Base-by-base conservation (phyloP, 2,888 invertebrate species). In the Micoletzkya japonica region DNA sequence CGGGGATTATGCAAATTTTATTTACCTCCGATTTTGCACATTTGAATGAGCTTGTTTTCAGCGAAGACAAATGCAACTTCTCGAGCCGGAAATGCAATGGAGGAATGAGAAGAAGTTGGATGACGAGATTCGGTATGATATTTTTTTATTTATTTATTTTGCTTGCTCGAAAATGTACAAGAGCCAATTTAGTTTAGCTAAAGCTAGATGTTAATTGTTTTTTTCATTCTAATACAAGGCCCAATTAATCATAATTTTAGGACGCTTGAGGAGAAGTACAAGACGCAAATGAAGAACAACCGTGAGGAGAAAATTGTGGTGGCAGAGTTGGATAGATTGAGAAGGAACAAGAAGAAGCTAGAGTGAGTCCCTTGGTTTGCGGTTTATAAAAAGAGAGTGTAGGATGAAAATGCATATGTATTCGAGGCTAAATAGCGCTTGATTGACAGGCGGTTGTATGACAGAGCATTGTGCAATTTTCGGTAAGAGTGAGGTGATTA, bases 301-400 rank as follows among this genome's bases (percentile, higher is more conserved):
- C 74, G 75, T 0, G 76, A 79, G 49, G 79, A 79, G 58, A 73
- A 76, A 26, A 58, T 71, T 4, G 63, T 79, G 39, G 76, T 79
- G 2, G 72, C 72, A n/a, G 77, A 79, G 56, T 72, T 76, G 20
- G 72, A 75, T 39, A 72, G 67, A n/a, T 58, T 75, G 54, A 73
- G 72, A 59, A 67, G 74, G 49, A 76, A 76, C 49, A 57, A 68
- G 54, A 54, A 49, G 34, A 73, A 64, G 64, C 37, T 75, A 14
- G 69, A 73, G 73, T 72, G 39, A 71, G 70, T 59, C 20, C 28
- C 26, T 39, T n/a, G 20, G 4, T 60, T 49, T 36, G 10, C n/a
- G 39, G 17, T 10, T n/a, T 24, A n/a, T n/a, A 52, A 52, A 14
- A 6, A 24, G 26, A 24, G 52, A 24, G 6, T 6, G 26, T 7